Evolutionary conservation across 2,797 vertebrate genomes (phyloP).

Genomic region (Ambastaia sidthimunki): DNA sequence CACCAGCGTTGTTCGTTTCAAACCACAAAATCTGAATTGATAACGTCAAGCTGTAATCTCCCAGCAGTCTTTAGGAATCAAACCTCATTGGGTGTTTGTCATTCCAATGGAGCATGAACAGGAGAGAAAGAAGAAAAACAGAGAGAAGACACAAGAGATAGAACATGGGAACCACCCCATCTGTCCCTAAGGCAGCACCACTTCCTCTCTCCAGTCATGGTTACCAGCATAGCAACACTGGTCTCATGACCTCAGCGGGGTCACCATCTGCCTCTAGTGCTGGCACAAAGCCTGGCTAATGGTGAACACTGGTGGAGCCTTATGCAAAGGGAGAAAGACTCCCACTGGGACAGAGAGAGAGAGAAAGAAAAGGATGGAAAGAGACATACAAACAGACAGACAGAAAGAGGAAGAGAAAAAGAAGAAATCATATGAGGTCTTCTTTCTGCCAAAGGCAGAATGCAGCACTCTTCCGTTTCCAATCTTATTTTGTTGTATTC

Average conservation of each 20-base stretch:
- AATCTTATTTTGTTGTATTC: conserved; percentile 28
- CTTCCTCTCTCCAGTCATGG: conserved; percentile 63
- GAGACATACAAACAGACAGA: conserved; percentile 40
- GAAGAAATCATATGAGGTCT: conserved; percentile 6
- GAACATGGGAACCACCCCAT: conserved; percentile 66
- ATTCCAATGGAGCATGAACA: conserved; percentile 55
- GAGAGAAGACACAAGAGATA: conserved; percentile 39
- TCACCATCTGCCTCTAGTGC: conserved; percentile 65
- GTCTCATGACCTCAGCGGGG: conserved; percentile 63
- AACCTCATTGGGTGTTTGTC: conserved; percentile 39
- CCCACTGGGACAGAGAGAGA: conserved; percentile 49
- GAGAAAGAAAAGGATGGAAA: conserved; percentile 23
- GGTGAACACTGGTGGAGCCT: conserved; percentile 57
- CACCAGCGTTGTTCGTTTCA: background rate
- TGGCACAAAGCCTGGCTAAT: conserved; percentile 65
- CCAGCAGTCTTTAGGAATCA: conserved; percentile 44
- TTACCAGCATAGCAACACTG: conserved; percentile 61
- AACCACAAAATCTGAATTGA: conserved; percentile 26
- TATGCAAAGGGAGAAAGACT: conserved; percentile 51
- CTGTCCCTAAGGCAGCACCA: conserved; percentile 61
- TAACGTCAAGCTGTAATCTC: conserved; percentile 12
- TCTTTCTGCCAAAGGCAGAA: conserved; percentile 27
- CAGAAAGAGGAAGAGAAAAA: conserved; percentile 23
- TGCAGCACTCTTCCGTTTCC: conserved; percentile 21
- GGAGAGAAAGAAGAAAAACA: conserved; percentile 31